Percentiles rank a stretch among this genome's conserved stretches.
These are phyloP conservation scores for Priocnemis perturbator DNA, from an alignment of 2,888 invertebrate genomes.

Conservation along the genomic window DNA sequence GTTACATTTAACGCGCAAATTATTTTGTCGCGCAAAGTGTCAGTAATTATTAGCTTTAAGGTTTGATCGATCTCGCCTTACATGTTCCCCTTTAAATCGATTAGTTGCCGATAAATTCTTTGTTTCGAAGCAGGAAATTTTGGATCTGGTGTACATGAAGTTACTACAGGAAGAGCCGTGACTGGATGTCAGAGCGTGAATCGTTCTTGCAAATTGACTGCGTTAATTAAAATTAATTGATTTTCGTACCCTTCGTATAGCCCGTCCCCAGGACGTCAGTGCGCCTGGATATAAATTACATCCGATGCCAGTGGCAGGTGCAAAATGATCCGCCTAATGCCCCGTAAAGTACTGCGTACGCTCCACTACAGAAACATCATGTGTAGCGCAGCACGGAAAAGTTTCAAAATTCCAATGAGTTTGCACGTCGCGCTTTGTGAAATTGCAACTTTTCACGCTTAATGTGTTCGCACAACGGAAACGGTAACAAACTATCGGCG, in stretches of 20 bases:
- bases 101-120: no score
- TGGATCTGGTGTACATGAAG: conserved; percentile 12
- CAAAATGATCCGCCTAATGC: conserved; percentile 65
- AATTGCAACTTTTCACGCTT: no score
- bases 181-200: no score
- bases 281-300: conserved; percentile 62
- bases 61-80: no score
- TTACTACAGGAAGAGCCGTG: background rate
- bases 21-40: no score
- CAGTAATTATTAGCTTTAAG: no score
- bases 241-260: conserved; percentile 44
- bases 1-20: no score
- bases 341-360: conserved; percentile 48
- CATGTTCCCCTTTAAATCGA: no score
- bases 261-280: conserved; percentile 35
- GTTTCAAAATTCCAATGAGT: conserved; percentile 9
- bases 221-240: conserved; percentile 71
- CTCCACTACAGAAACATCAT: conserved; percentile 18
- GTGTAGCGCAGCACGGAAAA: conserved; percentile 16
- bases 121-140: no score
- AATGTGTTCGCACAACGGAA: no score
- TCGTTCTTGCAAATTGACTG: conserved; percentile 61
- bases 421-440: background rate
- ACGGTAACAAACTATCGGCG: no score
- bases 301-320: conserved; percentile 60